Conservation (phyloP, 2,888 invertebrate species). For the Lasioglossum leucozonium region DNA sequence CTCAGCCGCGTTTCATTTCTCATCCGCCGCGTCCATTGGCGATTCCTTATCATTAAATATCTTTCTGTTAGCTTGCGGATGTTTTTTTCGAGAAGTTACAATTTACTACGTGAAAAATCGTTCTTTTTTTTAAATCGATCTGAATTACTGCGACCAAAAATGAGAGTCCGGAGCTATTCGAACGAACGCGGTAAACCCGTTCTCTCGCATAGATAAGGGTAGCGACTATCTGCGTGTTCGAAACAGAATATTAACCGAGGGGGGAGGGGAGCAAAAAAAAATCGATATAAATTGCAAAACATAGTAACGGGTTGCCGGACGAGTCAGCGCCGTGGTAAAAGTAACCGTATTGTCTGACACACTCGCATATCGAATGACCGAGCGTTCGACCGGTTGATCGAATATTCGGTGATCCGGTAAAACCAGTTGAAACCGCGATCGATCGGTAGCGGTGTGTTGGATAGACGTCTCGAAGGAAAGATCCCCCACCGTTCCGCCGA, state of each 20-base stretch:
- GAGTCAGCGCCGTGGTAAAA: not conserved
- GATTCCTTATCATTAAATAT: not conserved
- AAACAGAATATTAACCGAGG: not conserved
- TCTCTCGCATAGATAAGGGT: not conserved
- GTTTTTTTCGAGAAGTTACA: too few relatives aligned
- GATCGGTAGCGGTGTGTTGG: not conserved
- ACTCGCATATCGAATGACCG: not conserved
- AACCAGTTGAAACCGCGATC: conserved; percentile 26
- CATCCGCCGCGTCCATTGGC: not conserved
- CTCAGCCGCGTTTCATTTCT: not conserved
- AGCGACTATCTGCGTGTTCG: not conserved
- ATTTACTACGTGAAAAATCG: too few relatives aligned
- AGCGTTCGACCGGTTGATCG: conserved; percentile 10
- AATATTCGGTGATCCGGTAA: conserved; percentile 13
- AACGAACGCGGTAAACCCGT: not conserved
- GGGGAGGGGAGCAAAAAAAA: not conserved
- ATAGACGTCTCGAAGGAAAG: not conserved
- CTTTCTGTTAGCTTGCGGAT: too few relatives aligned
- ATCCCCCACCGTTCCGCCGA: too few relatives aligned
- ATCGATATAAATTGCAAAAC: conserved; percentile 14
- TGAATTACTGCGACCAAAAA: not conserved
- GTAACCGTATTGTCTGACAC: conserved; percentile 14
- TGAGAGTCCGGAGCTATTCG: too few relatives aligned
- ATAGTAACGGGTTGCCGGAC: not conserved
- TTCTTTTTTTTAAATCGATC: too few relatives aligned